Base-by-base conservation (phyloP, 2,797 vertebrate species). In the Taenioides sp. region DNA sequence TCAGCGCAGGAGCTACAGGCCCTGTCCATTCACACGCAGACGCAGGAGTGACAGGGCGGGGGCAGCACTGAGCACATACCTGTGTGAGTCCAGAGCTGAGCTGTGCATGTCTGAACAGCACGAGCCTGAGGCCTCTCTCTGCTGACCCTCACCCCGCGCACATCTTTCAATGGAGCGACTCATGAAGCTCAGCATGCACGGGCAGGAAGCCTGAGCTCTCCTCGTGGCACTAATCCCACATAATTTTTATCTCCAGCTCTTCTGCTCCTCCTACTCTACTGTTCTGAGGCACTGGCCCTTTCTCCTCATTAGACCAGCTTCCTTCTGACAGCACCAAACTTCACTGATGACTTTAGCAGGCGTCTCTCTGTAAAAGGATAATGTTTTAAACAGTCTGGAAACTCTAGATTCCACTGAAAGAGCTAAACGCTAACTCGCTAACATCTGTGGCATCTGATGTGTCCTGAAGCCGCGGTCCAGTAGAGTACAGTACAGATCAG, bases 131-230 rank as follows among this genome's bases (percentile, higher is more conserved):
- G 81, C 76, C 69, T 70, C 73, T 65, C 73, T 76, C 79, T 20
- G 77, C 68, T 88, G 88, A 90, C 86, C 90, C 57, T n/a, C 78
- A 85, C 74, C 78, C 76, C 22, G 57, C 65, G 61, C 69, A 69
- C 75, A 86, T 89, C 71, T 89, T 85, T 89, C 85, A 90, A 40
- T 61, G 60, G 73, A 63, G 60, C 81, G 80, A 76, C 72, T 65
- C 67, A 59, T 61, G 69, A 40, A 50, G 72, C 71, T 70, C 71
- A 79, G 83, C 77, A 9, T 82, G 83, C 75, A 84, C 34, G 4
- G 79, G 73, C 86, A 92, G 62, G 86, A 63, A 17, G 37, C 50
- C 14, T 54, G 73, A 68, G 73, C 68, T 27, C 55, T 83, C 72
- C 68, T 82, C 1, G 5, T 76, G 76, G 69, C 71, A 72, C 58